Base-by-base conservation (phyloP, 2,797 vertebrate species). In the Microctenopoma lineatum region DNA sequence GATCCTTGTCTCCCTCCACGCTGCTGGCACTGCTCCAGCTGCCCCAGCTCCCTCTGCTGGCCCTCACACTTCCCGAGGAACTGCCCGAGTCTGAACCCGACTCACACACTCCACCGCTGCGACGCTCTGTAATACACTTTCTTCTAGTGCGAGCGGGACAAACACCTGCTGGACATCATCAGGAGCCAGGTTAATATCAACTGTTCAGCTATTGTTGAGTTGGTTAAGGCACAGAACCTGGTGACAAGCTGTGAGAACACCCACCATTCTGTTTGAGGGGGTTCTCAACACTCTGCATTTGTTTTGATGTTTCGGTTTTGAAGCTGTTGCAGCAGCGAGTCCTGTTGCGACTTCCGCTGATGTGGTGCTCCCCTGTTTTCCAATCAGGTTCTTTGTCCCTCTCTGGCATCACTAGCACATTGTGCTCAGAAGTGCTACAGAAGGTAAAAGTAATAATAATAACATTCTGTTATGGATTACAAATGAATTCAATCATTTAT, bases 21-120 rank as follows among this genome's bases (percentile, higher is more conserved):
- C 97, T 99, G 89, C 97, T 98, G 57, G 96, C 92, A 51, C 97
- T 98, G 90, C 98, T 99, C 96, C 98, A 99, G 92, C 98, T 99
- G 46, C 97, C 97, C 97, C 97, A 98, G 90, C 97, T 98, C 26
- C 96, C 97, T 27, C 97, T 93, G 93, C 97, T 99, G 84, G 96
- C 96, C 44, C 97, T 93, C 73, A 98, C 96, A 0, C 97, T 97
- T 59, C 97, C 96, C 0, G 96, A 96, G 0, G 96, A 98, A 86
- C 97, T 98, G 83, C 97, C 94, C 0, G 97, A 98, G 84, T 99
- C 97, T 0, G 98, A 99, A 73, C 97, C 96, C 0, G 97, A 98
- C 85, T 99, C 97, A 0, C 95, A 98, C 84, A 94, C 93, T 11
- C 94, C 94, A 39, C 94, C 96, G 0, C 94, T 90, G 9, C 88